Evolutionary conservation across 2,113 vertebrate genomes (phyloP), one percentile per base, ranked within the genome.

Genomic region (Copsychus sechellarum): DNA sequence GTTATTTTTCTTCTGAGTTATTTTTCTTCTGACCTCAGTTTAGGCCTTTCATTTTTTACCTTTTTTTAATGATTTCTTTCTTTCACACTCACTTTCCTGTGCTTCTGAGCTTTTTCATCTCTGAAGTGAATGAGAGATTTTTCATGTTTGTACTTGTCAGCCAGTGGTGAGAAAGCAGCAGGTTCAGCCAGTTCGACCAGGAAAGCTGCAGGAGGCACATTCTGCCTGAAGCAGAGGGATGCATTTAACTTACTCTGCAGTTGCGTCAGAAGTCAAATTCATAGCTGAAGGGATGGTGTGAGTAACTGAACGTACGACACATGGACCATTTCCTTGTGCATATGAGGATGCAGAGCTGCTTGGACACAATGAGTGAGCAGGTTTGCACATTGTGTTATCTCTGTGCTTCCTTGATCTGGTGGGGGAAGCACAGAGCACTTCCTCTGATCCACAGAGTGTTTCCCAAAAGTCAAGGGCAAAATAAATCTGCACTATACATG

Each of bases 101-200:
- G 66, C 70, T 83, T 62, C 50, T 81, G 47, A 93, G 24, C 17
- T 77, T 93, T 78, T 80, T 73, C 16, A 61, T 33, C 62, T 76
- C 31, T 58, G 25, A 64, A 47, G 34, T 0, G 0, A 66, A 50
- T 57, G 47, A 61, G 71, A 81, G 8, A 58, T 77, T 79, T 69
- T 82, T 95, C 93, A 50, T 92, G 88, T 92, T 95, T 64, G 36
- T 83, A 42, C 86, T 65, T 93, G 51, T 82, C 43, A 67, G 67
- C 29, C 69, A 38, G 51, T 2, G 1, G 60, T 86, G 61, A 64
- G 53, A 56, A 83, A 81, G 71, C 40, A 94, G 74, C 76, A 88
- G 58, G 84, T 89, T 91, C 54, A 90, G 56, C 86, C 51, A 33
- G 80, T 88, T 69, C 24, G 36, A 38, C 64, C 43, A 62, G n/a